Base-by-base conservation (phyloP, 2,797 vertebrate genomes). In the Rhynchotus rufescens region DNA sequence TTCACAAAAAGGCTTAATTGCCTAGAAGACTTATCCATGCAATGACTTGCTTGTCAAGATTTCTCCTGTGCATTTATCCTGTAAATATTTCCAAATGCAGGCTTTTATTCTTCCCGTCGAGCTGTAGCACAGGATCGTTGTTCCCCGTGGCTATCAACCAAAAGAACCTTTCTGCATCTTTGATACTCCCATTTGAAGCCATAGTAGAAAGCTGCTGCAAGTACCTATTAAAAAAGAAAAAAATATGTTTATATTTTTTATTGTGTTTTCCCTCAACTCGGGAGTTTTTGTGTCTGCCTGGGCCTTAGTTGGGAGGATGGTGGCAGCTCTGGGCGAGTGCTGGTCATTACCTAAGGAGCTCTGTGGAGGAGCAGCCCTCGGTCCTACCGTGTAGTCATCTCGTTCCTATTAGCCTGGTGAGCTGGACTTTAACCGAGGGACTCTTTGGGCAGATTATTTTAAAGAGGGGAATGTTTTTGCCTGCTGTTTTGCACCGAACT, bases 181-280 rank as follows among this genome's bases (percentile, higher is more conserved):
- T 76, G 80, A 25, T 72, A 25, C 21, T 88, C 60, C n/a, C 28
- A n/a, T 72, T 91, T 84, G 84, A 76, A 94, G 38, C 71, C 10
- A 9, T 86, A 89, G 71, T 86, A 79, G 91, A 95, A 88, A 86
- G 51, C 79, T 54, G 51, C 59, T 91, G 42, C 32, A 86, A 91
- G 78, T 80, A 84, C 57, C 9, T 2, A 54, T 36, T 80, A 81
- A 86, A 23, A 28, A 62, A 23, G 20, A 22, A 28, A 51, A 67
- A 79, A 23, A 34, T 45, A 10, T 51, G 34, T 30, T 7, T 80
- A 36, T 52, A 26, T 52, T 52, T 52, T 49, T 25, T 52, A 52
- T 15, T 61, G 62, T 84, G 20, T 23, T 40, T 59, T 26, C 28
- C 26, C 28, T 20, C 32, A 67, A 56, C 56, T 44, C 60, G 67